These are phyloP conservation scores for Prenolepis imparis DNA, from an alignment of 2,888 invertebrate genomes.

Conservation along the genomic window DNA sequence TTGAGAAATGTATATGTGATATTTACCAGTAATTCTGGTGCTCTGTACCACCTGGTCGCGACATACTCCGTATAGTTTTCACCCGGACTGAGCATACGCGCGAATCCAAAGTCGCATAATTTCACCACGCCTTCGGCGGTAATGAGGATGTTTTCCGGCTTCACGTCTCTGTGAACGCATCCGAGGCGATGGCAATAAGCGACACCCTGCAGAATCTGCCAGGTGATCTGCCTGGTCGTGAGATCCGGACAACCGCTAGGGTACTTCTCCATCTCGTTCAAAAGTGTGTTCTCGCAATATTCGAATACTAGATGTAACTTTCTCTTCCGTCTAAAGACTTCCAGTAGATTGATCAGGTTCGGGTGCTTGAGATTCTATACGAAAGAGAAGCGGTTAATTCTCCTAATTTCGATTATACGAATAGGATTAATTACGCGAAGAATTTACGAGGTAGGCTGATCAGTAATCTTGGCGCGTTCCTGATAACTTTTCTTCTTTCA, in stretches of 20 bases:
- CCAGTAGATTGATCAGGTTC: conserved; percentile 98
- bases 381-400: conserved; percentile 61
- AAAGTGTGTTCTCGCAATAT: conserved; percentile 98
- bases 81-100: conserved; percentile 97
- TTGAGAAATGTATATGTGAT: not conserved
- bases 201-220: conserved; percentile 98
- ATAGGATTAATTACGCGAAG: not conserved
- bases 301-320: conserved; percentile 99
- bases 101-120: conserved; percentile 99
- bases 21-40: conserved; percentile 94
- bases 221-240: conserved; percentile 96
- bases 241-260: conserved; percentile 97
- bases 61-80: conserved; percentile 99
- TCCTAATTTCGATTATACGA: not conserved
- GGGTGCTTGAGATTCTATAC: conserved; percentile 98
- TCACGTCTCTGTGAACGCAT: conserved; percentile 98
- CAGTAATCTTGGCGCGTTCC: not conserved
- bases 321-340: conserved; percentile 98
- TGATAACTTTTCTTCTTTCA: not conserved
- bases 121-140: conserved; percentile 97
- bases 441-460: not conserved
- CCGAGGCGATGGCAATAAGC: conserved; percentile 99
- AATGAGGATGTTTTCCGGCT: conserved; percentile 99
- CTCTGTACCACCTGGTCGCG: conserved; percentile 99
- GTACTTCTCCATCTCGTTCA: conserved; percentile 98